Conservation (phyloP, 2,113 vertebrate genomes). For the Eleginops maclovinus region DNA sequence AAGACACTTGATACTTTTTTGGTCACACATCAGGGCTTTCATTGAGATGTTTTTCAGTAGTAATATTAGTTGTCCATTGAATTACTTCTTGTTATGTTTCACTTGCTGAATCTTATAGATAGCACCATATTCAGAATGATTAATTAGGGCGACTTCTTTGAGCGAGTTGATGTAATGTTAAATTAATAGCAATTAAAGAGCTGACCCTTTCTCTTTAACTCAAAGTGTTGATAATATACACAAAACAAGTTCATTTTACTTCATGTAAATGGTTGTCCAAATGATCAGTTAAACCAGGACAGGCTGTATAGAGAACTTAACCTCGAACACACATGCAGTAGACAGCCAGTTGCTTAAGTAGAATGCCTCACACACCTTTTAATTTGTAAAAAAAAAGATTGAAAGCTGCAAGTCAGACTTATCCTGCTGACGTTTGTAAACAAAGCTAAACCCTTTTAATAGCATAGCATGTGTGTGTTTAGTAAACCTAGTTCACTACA, state of each 20-base stretch:
- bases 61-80: neutral
- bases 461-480: too few species aligned
- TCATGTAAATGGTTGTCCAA: neutral
- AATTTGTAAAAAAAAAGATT: constrained; percentile 4
- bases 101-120: neutral
- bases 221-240: neutral
- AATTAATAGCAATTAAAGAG: neutral
- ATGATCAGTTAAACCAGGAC: neutral
- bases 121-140: neutral
- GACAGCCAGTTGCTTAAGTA: neutral
- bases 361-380: neutral
- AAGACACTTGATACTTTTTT: neutral
- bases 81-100: neutral
- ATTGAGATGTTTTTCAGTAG: neutral
- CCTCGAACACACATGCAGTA: neutral
- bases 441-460: constrained; percentile 14
- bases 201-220: neutral
- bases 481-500: too few species aligned
- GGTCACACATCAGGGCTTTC: neutral
- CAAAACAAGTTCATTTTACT: neutral
- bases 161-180: neutral
- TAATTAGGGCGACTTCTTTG: too few species aligned
- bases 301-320: neutral
- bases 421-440: constrained; percentile 10
- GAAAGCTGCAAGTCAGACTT: constrained; percentile 20